Conservation (phyloP, 1,140 invertebrate genomes). For the Brachionus calyciflorus region DNA sequence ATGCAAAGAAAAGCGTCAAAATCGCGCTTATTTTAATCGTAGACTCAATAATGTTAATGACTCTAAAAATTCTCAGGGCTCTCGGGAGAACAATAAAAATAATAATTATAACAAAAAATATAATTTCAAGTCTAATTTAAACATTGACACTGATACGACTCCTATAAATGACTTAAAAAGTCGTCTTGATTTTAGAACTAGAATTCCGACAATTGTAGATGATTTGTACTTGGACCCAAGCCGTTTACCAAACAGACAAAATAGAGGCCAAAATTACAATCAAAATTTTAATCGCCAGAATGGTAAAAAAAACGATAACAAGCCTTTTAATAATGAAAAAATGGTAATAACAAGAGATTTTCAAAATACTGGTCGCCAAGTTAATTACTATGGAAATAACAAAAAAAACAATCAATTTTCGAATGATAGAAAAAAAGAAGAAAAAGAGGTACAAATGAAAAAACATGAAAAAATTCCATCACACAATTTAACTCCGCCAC, state of each 20-base stretch:
- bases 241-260: background rate
- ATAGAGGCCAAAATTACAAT: background rate
- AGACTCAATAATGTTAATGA: too few species aligned
- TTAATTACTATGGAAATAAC: background rate
- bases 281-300: background rate
- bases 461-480: background rate
- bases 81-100: too few species aligned
- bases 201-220: slow-evolving; percentile 32
- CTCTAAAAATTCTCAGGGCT: too few species aligned
- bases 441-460: background rate
- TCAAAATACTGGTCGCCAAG: background rate
- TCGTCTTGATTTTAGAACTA: slow-evolving; percentile 16
- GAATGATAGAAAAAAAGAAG: background rate
- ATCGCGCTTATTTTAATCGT: too few species aligned
- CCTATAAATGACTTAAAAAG: background rate
- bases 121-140: too few species aligned
- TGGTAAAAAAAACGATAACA: background rate
- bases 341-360: slow-evolving; percentile 21
- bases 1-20: too few species aligned
- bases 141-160: background rate
- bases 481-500: slow-evolving; percentile 4
- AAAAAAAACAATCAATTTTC: background rate
- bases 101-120: too few species aligned
- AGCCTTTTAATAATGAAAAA: background rate
- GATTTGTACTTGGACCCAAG: background rate